phyloP scores from a whole-genome alignment of 2,888 invertebrate genomes.

The Apodemia hepburni region DNA sequence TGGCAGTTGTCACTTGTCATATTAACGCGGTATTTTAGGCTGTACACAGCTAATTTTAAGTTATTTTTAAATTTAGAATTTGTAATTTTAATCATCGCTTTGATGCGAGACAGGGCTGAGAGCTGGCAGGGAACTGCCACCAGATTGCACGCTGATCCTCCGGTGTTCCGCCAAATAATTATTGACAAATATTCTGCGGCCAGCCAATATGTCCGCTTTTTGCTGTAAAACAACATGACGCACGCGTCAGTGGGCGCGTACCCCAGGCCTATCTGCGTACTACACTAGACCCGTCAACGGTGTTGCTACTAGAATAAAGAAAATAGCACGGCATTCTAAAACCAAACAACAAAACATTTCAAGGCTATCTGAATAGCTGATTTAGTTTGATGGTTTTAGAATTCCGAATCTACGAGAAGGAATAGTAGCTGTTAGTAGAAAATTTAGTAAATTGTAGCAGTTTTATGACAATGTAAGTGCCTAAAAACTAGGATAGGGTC shows the following conservation, averaged over 20 bases:
- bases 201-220: slow-evolving; percentile 80
- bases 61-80: slow-evolving; percentile 30
- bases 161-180: slow-evolving; percentile 81
- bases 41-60: slow-evolving; percentile 25
- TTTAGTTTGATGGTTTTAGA: slow-evolving; percentile 50
- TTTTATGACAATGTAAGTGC: slow-evolving; percentile 63
- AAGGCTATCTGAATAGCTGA: slow-evolving; percentile 3
- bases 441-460: slow-evolving; percentile 56
- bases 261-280: slow-evolving; percentile 33
- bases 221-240: slow-evolving; percentile 77
- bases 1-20: slow-evolving; percentile 20
- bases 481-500: slow-evolving; percentile 68
- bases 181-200: slow-evolving; percentile 80
- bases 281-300: slow-evolving; percentile 45
- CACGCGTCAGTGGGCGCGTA: slow-evolving; percentile 57
- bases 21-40: slow-evolving; percentile 21
- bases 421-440: slow-evolving; percentile 47
- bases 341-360: slow-evolving; percentile 41
- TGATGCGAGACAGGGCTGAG: slow-evolving; percentile 77
- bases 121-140: slow-evolving; percentile 73
- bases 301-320: slow-evolving; percentile 47
- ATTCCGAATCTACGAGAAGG: slow-evolving; percentile 56
- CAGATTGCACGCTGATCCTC: slow-evolving; percentile 79
- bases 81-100: slow-evolving; percentile 67
- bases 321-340: slow-evolving; percentile 55